Evolutionary conservation across 2,888 invertebrate genomes (phyloP), one percentile per base, ranked within the genome.

Genomic region (Agrotis puta): DNA sequence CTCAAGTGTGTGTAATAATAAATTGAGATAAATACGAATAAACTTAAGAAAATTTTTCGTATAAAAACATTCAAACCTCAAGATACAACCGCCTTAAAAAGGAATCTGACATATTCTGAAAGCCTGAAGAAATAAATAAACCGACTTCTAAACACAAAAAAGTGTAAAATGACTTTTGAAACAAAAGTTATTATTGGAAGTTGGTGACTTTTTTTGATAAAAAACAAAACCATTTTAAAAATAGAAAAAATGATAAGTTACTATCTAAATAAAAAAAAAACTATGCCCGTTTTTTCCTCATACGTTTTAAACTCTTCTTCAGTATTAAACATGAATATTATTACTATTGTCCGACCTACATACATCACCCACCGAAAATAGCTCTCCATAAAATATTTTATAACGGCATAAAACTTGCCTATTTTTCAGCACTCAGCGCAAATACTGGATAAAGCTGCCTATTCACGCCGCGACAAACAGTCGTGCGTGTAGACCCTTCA

Each of bases 391-490:
- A 57, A 27, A 51, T 47, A 18, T 33, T 54, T 54, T 61, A 53
- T 50, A 61, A 45, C 61, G n/a, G 16, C 20, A 68, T 56, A 24
- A 51, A 76, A 51, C 27, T 22, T 43, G 13, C 5, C 9, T 20
- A 61, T 75, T 50, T 61, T 61, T 33, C 27, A 24, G n/a, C 39
- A 16, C 56, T 22, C 56, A 33, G 50, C 62, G 6, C 2, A 48
- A n/a, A 20, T 22, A 2, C 11, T 47, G 16, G 47, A 27, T 51
- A 61, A 77, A 59, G 22, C 27, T n/a, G 24, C 22, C 33, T 33
- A 56, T 61, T 59, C 64, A 77, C 47, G 9, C 14, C 16, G 11
- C n/a, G 43, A 57, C 50, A 54, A 48, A 54, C n/a, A 16, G 39
- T 33, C 16, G 54, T 43, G n/a, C n/a, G n/a, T n/a, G n/a, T n/a